Evolutionary conservation across 1,140 invertebrate species (phyloP).

Genomic region (Calliopsis andreniformis): DNA sequence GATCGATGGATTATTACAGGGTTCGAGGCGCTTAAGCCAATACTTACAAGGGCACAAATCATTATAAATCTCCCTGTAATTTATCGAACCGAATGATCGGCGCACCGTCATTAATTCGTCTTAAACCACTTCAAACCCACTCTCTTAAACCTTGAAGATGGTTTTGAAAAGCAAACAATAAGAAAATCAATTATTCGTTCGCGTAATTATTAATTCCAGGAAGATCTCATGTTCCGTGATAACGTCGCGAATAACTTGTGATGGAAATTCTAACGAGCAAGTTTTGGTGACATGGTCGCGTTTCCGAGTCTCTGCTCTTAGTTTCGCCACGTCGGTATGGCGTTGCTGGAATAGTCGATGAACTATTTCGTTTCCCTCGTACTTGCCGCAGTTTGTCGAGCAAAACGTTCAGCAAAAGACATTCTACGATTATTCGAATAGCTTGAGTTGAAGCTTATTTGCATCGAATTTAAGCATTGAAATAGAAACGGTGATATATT

Average conservation of each 20-base stretch:
- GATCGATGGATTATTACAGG: slow-evolving; percentile 26
- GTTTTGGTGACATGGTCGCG: slow-evolving; percentile 46
- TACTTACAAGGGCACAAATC: slow-evolving; percentile 16
- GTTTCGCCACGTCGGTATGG: slow-evolving; percentile 20
- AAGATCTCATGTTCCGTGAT: too few relatives aligned
- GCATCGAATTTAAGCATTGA: too few relatives aligned
- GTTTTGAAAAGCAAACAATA: neutral
- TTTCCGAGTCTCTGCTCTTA: slow-evolving; percentile 37
- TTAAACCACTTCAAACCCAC: neutral
- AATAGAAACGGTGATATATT: too few relatives aligned
- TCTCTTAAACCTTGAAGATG: neutral
- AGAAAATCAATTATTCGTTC: slow-evolving; percentile 5
- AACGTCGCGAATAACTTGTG: too few relatives aligned
- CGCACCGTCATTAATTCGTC: neutral
- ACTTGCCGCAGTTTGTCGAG: slow-evolving; percentile 32
- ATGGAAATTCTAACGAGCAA: slow-evolving; percentile 61
- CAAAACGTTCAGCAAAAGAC: neutral
- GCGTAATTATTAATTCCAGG: neutral
- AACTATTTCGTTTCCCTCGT: slow-evolving; percentile 61
- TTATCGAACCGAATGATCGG: neutral
- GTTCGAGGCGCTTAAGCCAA: slow-evolving; percentile 10
- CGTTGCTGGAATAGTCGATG: slow-evolving; percentile 56
- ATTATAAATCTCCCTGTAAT: neutral
- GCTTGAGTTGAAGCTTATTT: neutral
- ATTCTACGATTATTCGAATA: too few relatives aligned